Percentiles rank a stretch among this genome's conserved stretches.
phyloP scores from a whole-genome alignment of 1,140 invertebrate genomes.

The Apis dorsata region DNA sequence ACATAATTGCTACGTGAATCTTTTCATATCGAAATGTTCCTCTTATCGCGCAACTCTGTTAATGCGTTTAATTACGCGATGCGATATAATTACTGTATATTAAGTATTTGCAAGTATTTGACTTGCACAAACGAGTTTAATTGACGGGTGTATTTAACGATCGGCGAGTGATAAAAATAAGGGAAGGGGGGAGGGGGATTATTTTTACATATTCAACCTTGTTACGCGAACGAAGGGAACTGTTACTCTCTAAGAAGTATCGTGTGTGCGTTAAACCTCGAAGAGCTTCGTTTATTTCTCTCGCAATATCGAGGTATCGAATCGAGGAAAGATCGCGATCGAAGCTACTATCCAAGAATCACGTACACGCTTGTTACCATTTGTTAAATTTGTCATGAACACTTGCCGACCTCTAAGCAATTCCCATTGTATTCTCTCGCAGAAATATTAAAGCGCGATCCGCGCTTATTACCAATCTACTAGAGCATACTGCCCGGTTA shows the following conservation, averaged over 20 bases:
- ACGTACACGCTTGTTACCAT: neutral
- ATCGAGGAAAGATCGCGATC: neutral
- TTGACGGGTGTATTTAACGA: neutral
- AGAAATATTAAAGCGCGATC: conserved; percentile 8
- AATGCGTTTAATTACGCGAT: neutral
- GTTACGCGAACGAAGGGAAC: neutral
- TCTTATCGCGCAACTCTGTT: neutral
- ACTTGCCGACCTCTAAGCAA: neutral
- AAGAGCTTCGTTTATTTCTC: neutral
- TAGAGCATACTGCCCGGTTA: neutral
- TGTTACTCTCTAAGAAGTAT: neutral
- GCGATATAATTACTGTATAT: neutral
- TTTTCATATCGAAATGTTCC: neutral
- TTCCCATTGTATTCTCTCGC: neutral
- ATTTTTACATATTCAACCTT: neutral
- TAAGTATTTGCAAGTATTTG: no score
- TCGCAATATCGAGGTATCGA: neutral
- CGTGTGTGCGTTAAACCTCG: neutral
- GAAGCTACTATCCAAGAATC: neutral
- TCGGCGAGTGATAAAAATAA: neutral
- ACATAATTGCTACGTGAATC: neutral
- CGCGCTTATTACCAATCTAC: neutral
- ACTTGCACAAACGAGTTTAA: neutral
- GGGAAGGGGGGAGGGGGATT: neutral
- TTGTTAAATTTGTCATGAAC: neutral